A percentile compares a stretch with the other conserved stretches of the same genome.
Conservation (phyloP, 1,140 invertebrate species). For the Drosophila sechellia region DNA sequence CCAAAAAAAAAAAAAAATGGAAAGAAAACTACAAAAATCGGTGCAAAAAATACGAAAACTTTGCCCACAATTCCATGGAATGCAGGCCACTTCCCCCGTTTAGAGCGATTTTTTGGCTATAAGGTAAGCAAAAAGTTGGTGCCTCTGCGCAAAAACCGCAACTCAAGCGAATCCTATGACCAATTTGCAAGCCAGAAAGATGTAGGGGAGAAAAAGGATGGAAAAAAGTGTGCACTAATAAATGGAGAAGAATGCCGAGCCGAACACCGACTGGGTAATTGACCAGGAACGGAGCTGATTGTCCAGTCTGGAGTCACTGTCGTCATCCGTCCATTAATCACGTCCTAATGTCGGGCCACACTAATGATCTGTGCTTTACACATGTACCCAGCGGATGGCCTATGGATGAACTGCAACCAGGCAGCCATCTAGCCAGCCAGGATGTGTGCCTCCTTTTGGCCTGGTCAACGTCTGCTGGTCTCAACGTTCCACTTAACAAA, state of each 20-base stretch:
- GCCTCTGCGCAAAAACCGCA: conserved; percentile 47
- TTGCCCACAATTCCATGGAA: conserved; percentile 74
- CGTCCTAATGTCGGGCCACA: conserved; percentile 53
- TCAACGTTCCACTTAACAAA: conserved; percentile 57
- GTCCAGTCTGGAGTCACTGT: conserved; percentile 49
- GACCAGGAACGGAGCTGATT: conserved; percentile 51
- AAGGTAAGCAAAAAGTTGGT: conserved; percentile 79
- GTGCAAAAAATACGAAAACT: conserved; percentile 46
- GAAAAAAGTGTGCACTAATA: conserved; percentile 13
- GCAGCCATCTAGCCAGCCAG: conserved; percentile 20
- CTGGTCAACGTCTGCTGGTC: conserved; percentile 48
- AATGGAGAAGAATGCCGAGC: conserved; percentile 29
- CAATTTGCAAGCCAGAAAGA: conserved; percentile 65
- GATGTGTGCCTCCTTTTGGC: conserved; percentile 27
- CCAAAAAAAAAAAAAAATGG: neutral
- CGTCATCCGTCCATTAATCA: conserved; percentile 68
- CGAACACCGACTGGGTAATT: conserved; percentile 51
- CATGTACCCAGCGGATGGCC: conserved; percentile 55
- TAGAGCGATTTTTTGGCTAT: conserved; percentile 52
- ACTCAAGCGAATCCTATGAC: conserved; percentile 74
- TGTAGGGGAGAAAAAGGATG: neutral
- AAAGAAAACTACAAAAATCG: neutral
- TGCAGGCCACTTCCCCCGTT: conserved; percentile 31
- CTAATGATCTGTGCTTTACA: conserved; percentile 80
- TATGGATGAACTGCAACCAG: conserved; percentile 40